A percentile compares a stretch with the other conserved stretches of the same genome.
phyloP scores from a whole-genome alignment of 2,888 invertebrate genomes.

The Disparrhopalites patrizii region DNA sequence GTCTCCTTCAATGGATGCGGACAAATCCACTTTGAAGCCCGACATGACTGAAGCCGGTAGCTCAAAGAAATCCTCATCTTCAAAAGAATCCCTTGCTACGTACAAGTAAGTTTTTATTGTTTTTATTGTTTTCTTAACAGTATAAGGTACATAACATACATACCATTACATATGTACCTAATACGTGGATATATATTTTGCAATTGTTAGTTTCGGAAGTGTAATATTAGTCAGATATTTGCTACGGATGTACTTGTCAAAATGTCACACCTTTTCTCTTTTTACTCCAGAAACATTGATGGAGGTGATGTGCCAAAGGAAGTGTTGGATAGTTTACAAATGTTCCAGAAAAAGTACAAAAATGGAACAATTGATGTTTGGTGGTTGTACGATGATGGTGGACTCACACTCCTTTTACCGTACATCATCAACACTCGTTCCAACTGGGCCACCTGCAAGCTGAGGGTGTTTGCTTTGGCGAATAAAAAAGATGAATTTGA shows the following conservation, averaged over 20 bases:
- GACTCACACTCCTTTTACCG: slow-evolving; percentile 73
- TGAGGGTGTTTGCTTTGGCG: slow-evolving; percentile 76
- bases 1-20: slow-evolving; percentile 30
- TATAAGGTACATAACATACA: too few species aligned
- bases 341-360: slow-evolving; percentile 73
- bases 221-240: slow-evolving; percentile 1
- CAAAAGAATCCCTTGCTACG: slow-evolving; percentile 33
- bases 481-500: slow-evolving; percentile 73
- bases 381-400: slow-evolving; percentile 92
- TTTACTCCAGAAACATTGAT: slow-evolving; percentile 51
- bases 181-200: too few species aligned
- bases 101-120: slow-evolving; percentile 37
- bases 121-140: too few species aligned
- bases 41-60: slow-evolving; percentile 22
- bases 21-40: slow-evolving; percentile 24
- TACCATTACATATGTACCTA: too few species aligned
- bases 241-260: background rate
- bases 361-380: slow-evolving; percentile 86
- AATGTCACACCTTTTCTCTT: too few species aligned
- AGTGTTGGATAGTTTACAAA: slow-evolving; percentile 65
- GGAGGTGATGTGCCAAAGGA: slow-evolving; percentile 62
- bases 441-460: slow-evolving; percentile 71
- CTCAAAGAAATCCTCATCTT: slow-evolving; percentile 32
- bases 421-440: slow-evolving; percentile 78
- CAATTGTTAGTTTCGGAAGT: background rate